Conservation (phyloP, 2,797 vertebrate species). For the Mergus octosetaceus region DNA sequence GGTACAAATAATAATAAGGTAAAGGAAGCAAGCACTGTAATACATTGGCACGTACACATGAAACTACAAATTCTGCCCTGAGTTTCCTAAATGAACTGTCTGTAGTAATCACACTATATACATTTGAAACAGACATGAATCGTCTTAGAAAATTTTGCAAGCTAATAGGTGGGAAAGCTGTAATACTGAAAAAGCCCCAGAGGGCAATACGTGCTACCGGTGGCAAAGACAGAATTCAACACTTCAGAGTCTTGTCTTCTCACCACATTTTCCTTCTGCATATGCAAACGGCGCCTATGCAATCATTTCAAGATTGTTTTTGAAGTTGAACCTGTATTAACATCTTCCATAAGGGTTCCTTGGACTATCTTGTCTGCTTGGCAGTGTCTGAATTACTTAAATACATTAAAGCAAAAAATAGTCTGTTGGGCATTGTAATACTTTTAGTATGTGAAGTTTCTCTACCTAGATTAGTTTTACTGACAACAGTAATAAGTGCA, state of each 20-base stretch:
- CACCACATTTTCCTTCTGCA: background rate
- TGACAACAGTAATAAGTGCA: background rate
- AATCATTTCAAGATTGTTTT: background rate
- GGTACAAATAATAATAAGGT: slow-evolving; percentile 2
- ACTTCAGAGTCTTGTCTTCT: background rate
- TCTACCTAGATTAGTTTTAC: background rate
- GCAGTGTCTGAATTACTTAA: background rate
- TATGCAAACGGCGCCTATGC: background rate
- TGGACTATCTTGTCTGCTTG: background rate
- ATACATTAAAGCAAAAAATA: background rate
- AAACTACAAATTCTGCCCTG: background rate
- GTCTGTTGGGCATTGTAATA: background rate
- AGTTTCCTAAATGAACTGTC: background rate
- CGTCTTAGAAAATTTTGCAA: background rate
- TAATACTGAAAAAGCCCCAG: background rate
- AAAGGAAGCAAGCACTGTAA: slow-evolving; percentile 35
- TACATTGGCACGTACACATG: background rate
- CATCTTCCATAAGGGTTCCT: background rate
- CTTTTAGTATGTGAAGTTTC: background rate
- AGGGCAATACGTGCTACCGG: background rate
- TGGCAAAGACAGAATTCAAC: background rate
- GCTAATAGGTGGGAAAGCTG: background rate
- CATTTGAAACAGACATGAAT: background rate
- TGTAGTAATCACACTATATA: background rate
- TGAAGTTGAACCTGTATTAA: background rate